Conservation (phyloP, 2,797 vertebrate genomes). For the Sebastes taczanowskii region DNA sequence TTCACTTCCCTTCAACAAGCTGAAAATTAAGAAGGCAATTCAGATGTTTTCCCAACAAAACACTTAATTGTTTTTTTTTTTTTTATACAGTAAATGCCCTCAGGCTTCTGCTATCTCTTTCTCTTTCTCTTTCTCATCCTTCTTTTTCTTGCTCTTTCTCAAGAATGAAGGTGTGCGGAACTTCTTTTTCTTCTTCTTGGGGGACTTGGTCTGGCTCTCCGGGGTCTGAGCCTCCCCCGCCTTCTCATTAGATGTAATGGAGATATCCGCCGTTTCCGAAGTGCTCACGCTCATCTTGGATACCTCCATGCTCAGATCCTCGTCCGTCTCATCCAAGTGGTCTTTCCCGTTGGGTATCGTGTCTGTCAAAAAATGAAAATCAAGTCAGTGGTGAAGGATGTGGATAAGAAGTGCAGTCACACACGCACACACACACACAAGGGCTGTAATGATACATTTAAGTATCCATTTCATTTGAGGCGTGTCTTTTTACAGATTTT, state of each 20-base stretch:
- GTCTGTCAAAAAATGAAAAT: constrained; percentile 68
- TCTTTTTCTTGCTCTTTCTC: constrained; percentile 95
- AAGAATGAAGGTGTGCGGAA: constrained; percentile 97
- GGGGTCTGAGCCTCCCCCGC: constrained; percentile 88
- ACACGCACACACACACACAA: background rate
- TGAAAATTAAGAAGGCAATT: constrained; percentile 39
- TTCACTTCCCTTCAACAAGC: constrained; percentile 51
- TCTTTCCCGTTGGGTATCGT: constrained; percentile 90
- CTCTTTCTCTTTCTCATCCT: constrained; percentile 84
- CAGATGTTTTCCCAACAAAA: constrained; percentile 16
- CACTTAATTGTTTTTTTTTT: background rate
- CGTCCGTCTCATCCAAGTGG: constrained; percentile 84
- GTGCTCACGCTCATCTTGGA: constrained; percentile 89
- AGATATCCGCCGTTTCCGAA: constrained; percentile 89
- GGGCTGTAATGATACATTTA: background rate
- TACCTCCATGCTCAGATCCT: constrained; percentile 88
- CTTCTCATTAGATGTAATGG: constrained; percentile 86
- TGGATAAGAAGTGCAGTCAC: background rate
- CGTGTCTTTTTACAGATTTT: background rate
- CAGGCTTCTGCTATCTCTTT: constrained; percentile 48
- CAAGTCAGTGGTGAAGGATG: constrained; percentile 14
- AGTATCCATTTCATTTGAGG: background rate
- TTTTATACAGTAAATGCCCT: constrained; percentile 20
- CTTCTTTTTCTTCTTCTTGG: constrained; percentile 97
- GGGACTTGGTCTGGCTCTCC: constrained; percentile 92